Evolutionary conservation across 2,888 invertebrate genomes (phyloP).

Genomic region (Drosophila paranaensis): DNA sequence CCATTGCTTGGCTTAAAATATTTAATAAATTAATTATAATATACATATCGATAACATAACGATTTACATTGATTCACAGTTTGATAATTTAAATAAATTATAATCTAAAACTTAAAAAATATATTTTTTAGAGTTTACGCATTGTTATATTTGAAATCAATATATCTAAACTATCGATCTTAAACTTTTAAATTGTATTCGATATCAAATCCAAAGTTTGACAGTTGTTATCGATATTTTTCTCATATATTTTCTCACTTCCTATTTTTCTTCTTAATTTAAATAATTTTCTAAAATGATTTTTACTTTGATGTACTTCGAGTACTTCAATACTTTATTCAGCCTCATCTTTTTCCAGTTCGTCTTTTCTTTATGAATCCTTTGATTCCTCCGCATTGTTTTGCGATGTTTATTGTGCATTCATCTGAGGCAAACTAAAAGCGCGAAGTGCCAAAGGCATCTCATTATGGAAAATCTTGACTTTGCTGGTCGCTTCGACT

Average conservation of each 20-base stretch:
- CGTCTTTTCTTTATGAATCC: background rate
- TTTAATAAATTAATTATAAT: too few species aligned
- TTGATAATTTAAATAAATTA: too few species aligned
- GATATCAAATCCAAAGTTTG: too few species aligned
- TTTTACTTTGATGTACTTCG: background rate
- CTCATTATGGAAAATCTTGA: slow-evolving; percentile 35
- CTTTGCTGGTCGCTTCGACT: slow-evolving; percentile 10
- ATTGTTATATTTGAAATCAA: too few species aligned
- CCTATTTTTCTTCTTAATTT: background rate
- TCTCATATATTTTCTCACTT: background rate
- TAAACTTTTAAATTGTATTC: too few species aligned
- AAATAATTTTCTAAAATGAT: background rate
- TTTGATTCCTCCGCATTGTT: background rate
- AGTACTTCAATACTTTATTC: background rate
- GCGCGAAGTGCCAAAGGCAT: slow-evolving; percentile 17
- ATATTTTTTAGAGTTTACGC: too few species aligned
- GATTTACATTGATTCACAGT: too few species aligned
- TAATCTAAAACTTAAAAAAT: too few species aligned
- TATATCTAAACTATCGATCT: too few species aligned
- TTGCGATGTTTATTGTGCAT: slow-evolving; percentile 17
- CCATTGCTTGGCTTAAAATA: too few species aligned
- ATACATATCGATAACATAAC: too few species aligned
- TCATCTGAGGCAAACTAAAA: background rate
- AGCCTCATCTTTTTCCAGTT: background rate
- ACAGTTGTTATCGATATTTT: background rate